phyloP scores from a whole-genome alignment of 2,797 vertebrate species.

The Acanthopagrus latus region DNA sequence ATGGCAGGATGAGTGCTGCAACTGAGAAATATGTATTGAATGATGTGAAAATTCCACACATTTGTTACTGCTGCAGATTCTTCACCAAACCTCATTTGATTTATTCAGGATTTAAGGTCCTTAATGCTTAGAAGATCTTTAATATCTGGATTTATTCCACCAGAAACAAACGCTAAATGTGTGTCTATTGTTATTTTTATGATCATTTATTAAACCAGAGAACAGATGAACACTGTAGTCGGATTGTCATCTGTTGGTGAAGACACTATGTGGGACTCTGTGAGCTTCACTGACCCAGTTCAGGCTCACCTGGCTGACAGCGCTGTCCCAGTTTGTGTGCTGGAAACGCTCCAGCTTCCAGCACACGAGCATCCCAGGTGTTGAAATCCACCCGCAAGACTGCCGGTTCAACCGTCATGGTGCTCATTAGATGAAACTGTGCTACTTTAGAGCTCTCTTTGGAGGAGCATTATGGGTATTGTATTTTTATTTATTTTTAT shows the following conservation, averaged over 20 bases:
- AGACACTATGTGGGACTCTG: constrained; percentile 15
- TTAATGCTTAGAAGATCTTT: too few species aligned
- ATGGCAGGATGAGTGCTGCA: not conserved
- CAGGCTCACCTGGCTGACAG: constrained; percentile 49
- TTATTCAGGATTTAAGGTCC: too few species aligned
- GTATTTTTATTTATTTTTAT: constrained; percentile 24
- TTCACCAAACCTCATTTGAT: too few species aligned
- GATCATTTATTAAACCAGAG: too few species aligned
- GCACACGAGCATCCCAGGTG: constrained; percentile 16
- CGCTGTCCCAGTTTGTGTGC: constrained; percentile 57
- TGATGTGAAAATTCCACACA: not conserved
- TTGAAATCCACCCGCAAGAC: constrained; percentile 11
- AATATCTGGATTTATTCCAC: too few species aligned
- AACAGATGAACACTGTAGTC: not conserved
- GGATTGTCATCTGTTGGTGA: constrained; percentile 27
- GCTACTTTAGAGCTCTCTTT: not conserved
- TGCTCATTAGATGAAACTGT: not conserved
- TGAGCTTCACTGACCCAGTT: constrained; percentile 63
- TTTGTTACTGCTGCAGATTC: not conserved
- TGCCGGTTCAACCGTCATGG: not conserved
- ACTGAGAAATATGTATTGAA: not conserved
- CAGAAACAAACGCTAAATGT: too few species aligned
- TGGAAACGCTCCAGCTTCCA: constrained; percentile 37
- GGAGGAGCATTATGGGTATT: constrained; percentile 43
- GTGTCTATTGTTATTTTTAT: too few species aligned